Base-by-base conservation (phyloP, 2,888 invertebrate species). In the Torymus auratus region DNA sequence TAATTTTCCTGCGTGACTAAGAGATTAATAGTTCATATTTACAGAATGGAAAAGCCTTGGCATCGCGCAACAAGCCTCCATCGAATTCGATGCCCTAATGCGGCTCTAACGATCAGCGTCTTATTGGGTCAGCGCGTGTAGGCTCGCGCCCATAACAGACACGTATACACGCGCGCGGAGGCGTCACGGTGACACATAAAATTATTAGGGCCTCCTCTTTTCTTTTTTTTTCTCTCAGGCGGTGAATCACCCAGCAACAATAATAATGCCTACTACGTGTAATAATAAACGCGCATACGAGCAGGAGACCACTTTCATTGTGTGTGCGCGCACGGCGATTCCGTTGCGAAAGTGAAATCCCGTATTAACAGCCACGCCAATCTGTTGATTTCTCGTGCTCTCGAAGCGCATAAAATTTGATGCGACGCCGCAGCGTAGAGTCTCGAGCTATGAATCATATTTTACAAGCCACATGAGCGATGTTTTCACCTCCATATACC, bases 321-420 rank as follows among this genome's bases (percentile, higher is more conserved):
- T 68, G 12, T 15, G 7, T 20, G 23, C 13, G 14, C 65, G 55
- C 55, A 17, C 65, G 17, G 14, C 61, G 50, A 72, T 76, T 77
- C 53, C 53, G 53, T 78, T 81, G 78, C 78, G 81, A 81, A 78
- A 78, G 78, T 78, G 73, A 81, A 81, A 81, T 77, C 72, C 28
- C 41, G 41, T 41, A 41, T 41, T 12, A 53, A 23, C 67, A n/a
- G 41, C 41, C 60, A 69, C 52, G 61, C 70, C 65, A 78, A 78
- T 81, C 78, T 69, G 73, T 72, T 73, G 70, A 81, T 81, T 81
- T 81, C 78, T 70, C 81, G 77, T 50, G 20, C 68, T 74, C 65
- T 11, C 61, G 55, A 58, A 61, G 65, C 69, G 72, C 76, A 58
- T 72, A 52, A 52, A 76, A 71, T 67, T 61, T 64, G 61, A 80